Percentiles rank a stretch among this genome's conserved stretches.
Evolutionary conservation across 2,888 invertebrate genomes (phyloP).

Genomic region (Phalera bucephala): DNA sequence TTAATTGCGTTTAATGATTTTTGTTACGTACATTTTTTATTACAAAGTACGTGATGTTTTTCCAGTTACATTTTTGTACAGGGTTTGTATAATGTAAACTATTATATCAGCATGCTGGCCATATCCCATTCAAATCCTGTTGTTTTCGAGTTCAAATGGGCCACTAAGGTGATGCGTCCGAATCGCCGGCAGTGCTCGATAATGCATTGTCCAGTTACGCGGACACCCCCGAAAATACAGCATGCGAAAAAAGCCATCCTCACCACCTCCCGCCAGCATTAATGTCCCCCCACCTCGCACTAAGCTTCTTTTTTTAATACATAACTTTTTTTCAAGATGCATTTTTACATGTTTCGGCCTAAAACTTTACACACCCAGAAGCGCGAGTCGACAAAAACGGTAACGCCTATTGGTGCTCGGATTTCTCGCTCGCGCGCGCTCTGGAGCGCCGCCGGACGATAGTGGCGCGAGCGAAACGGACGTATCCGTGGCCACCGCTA

Average conservation of each 20-base stretch:
- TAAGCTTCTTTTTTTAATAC: slow-evolving; percentile 83
- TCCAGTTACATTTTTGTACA: slow-evolving; percentile 16
- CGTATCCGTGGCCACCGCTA: slow-evolving; percentile 59
- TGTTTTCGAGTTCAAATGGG: slow-evolving; percentile 60
- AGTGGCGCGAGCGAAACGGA: slow-evolving; percentile 75
- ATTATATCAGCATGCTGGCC: slow-evolving; percentile 17
- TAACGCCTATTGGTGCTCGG: slow-evolving; percentile 70
- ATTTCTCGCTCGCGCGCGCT: slow-evolving; percentile 65
- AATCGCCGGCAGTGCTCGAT: slow-evolving; percentile 61
- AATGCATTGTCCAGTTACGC: slow-evolving; percentile 80
- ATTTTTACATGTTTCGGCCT: slow-evolving; percentile 84
- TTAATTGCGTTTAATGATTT: slow-evolving; percentile 32
- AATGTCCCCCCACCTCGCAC: slow-evolving; percentile 80
- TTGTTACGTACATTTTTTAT: slow-evolving; percentile 23
- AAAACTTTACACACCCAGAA: slow-evolving; percentile 82
- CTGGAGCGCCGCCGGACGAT: slow-evolving; percentile 60
- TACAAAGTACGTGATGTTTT: slow-evolving; percentile 16
- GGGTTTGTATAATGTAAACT: slow-evolving; percentile 15
- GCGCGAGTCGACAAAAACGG: slow-evolving; percentile 64
- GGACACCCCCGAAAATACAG: slow-evolving; percentile 80
- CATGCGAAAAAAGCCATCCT: slow-evolving; percentile 79
- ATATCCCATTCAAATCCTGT: slow-evolving; percentile 44
- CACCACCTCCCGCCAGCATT: slow-evolving; percentile 74
- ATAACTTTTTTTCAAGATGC: slow-evolving; percentile 84
- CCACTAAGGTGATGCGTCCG: slow-evolving; percentile 71